Percentiles rank a stretch among this genome's conserved stretches.
Evolutionary conservation across 2,888 invertebrate genomes (phyloP).

Genomic region (Branchellion lobata): DNA sequence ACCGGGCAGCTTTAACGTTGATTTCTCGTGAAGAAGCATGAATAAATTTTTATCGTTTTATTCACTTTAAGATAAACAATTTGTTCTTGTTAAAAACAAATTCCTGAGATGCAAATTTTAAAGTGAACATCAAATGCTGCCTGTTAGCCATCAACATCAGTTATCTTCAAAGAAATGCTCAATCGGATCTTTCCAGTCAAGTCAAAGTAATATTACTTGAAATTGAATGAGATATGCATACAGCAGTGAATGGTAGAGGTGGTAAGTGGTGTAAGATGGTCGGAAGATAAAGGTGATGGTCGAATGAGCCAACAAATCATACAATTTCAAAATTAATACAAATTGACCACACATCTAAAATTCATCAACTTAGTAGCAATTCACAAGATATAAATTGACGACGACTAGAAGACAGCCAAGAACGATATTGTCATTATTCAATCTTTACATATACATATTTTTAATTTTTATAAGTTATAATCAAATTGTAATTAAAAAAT

Average conservation of each 20-base stretch:
- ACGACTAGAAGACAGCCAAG: slow-evolving; percentile 16
- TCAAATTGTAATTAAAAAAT: slow-evolving; percentile 2
- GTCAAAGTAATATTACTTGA: slow-evolving; percentile 1
- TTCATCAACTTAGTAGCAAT: neutral
- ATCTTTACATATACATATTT: slow-evolving; percentile 18
- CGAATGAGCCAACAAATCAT: neutral
- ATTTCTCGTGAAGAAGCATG: no score
- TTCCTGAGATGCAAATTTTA: slow-evolving; percentile 12
- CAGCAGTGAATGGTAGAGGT: neutral
- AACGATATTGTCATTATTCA: slow-evolving; percentile 15
- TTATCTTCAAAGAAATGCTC: no score
- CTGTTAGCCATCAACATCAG: slow-evolving; percentile 10
- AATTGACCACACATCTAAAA: neutral
- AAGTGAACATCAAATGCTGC: slow-evolving; percentile 12
- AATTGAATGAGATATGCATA: neutral
- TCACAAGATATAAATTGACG: neutral
- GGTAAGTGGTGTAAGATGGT: neutral
- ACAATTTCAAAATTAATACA: slow-evolving; percentile 5
- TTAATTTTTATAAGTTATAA: slow-evolving; percentile 1
- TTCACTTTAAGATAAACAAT: neutral
- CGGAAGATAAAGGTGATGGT: neutral
- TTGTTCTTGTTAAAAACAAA: slow-evolving; percentile 13
- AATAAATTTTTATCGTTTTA: slow-evolving; percentile 5
- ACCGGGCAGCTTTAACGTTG: no score
- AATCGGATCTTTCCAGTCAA: neutral